phyloP scores from a whole-genome alignment of 2,797 vertebrate genomes.

The Myoxocephalus aenaeus region DNA sequence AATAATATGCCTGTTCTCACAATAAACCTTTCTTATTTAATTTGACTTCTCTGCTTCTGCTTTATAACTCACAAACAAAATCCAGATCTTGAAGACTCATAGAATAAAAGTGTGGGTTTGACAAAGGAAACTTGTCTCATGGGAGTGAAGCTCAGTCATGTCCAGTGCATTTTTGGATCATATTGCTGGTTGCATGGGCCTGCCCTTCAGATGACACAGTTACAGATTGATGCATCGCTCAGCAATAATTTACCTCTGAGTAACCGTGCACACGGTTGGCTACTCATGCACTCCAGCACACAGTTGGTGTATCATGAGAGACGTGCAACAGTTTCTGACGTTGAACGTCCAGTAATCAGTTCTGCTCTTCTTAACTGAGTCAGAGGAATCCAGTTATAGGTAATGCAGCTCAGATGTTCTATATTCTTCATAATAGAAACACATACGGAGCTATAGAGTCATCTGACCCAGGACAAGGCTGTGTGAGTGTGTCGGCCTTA shows the following conservation, averaged over 20 bases:
- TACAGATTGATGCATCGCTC: conserved; percentile 70
- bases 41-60: neutral
- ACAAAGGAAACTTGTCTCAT: neutral
- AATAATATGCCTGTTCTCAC: neutral
- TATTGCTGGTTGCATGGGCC: neutral
- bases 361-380: conserved; percentile 56
- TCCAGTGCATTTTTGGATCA: neutral
- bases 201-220: conserved; percentile 59
- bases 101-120: neutral
- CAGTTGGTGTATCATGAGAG: neutral
- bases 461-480: conserved; percentile 60
- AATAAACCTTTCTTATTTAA: neutral
- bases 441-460: conserved; percentile 44
- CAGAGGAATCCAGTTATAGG: conserved; percentile 51
- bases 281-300: neutral
- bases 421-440: conserved; percentile 37
- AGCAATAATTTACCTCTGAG: conserved; percentile 75
- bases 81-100: neutral
- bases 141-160: neutral
- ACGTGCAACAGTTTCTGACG: neutral
- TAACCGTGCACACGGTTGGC: conserved; percentile 2
- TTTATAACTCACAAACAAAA: neutral
- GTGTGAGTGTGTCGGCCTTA: conserved; percentile 43
- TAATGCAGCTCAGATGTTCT: conserved; percentile 54
- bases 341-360: conserved; percentile 28